Conservation (phyloP, 2,888 invertebrate genomes). For the Rosalia funebris region DNA sequence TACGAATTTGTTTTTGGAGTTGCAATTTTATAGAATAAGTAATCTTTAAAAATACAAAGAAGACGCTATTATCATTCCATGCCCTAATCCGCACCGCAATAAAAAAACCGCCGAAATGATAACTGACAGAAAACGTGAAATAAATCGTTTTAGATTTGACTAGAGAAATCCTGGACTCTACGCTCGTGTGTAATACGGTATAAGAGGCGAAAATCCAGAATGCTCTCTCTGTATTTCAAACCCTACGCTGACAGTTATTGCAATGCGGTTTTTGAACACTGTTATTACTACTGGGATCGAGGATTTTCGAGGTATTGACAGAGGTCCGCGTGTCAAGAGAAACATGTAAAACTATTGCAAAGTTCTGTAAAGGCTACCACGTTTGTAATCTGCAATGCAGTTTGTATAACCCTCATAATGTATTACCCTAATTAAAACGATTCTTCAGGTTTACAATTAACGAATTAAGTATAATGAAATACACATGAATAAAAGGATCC, state of each 20-base stretch:
- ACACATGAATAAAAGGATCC: no score
- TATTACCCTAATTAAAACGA: no score
- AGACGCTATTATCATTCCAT: no score
- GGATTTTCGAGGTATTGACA: conserved; percentile 13
- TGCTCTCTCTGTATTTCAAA: conserved; percentile 11
- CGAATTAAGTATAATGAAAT: no score
- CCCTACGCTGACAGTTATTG: conserved; percentile 21
- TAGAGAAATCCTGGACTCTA: neutral
- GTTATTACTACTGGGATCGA: neutral
- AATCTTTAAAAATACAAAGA: no score
- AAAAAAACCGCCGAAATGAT: neutral
- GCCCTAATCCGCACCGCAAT: no score
- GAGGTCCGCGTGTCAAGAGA: neutral
- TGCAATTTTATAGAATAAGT: no score
- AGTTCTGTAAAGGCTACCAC: no score
- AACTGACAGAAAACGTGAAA: neutral
- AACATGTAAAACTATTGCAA: neutral
- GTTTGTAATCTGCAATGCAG: no score
- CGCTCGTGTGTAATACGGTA: neutral
- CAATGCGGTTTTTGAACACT: conserved; percentile 3
- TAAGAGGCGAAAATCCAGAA: neutral
- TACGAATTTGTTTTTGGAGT: no score
- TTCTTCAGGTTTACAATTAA: no score
- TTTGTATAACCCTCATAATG: no score
- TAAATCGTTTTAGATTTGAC: neutral